A percentile compares a stretch with the other conserved stretches of the same genome.
phyloP scores from a whole-genome alignment of 2,888 invertebrate species.

The Tetanocera ferruginea region DNA sequence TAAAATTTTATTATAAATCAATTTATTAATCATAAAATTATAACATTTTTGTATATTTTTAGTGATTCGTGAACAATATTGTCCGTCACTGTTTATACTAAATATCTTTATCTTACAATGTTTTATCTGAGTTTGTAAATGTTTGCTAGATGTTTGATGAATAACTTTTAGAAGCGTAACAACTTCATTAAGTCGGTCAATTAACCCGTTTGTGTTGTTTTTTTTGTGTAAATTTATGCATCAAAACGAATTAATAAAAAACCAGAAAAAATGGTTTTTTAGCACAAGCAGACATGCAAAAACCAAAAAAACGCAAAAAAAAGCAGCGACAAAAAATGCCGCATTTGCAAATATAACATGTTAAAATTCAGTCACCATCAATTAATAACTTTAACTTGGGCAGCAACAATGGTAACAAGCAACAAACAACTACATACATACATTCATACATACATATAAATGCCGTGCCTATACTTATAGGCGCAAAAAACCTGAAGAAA shows the following conservation, averaged over 20 bases:
- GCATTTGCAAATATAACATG: neutral
- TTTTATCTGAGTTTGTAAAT: neutral
- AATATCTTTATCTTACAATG: neutral
- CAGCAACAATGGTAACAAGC: neutral
- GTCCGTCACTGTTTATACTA: no score
- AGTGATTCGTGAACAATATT: no score
- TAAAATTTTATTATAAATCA: no score
- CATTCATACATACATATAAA: no score
- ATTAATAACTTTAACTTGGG: constrained; percentile 27
- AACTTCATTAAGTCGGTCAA: constrained; percentile 45
- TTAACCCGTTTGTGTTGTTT: no score
- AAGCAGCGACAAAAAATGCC: neutral
- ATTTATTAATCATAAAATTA: no score
- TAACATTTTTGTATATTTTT: no score
- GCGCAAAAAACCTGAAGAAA: neutral
- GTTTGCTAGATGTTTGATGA: neutral
- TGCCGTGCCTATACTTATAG: neutral
- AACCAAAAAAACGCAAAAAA: neutral
- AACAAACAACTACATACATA: constrained; percentile 6
- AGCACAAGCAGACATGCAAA: neutral
- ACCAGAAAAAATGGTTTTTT: neutral
- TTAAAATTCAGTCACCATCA: constrained; percentile 22
- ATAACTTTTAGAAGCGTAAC: constrained; percentile 14
- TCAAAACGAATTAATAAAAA: neutral
- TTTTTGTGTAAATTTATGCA: neutral